These are phyloP conservation scores for Rhinoptilus africanus DNA, from an alignment of 2,113 vertebrate species.

Conservation along the genomic window DNA sequence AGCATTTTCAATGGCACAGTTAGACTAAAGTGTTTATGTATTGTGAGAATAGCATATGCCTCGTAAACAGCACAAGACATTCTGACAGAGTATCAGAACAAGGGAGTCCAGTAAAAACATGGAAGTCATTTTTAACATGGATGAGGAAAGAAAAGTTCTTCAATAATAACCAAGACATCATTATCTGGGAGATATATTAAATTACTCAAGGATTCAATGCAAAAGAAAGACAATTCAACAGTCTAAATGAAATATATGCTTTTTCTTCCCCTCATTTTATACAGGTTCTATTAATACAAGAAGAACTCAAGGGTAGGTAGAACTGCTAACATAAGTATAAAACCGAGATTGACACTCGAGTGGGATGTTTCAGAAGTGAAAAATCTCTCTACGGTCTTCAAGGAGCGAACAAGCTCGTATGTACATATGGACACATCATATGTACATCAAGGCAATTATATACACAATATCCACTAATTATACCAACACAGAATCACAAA, in stretches of 20 bases:
- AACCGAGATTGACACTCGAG: slow-evolving; percentile 1
- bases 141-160: background rate
- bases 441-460: background rate
- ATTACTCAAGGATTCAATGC: background rate
- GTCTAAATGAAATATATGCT: background rate
- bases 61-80: background rate
- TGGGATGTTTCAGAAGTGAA: slow-evolving; percentile 33
- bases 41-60: background rate
- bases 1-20: background rate
- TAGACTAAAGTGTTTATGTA: background rate
- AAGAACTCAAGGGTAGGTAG: background rate
- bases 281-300: background rate
- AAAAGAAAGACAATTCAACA: background rate
- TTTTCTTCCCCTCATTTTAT: background rate
- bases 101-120: background rate
- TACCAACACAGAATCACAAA: background rate
- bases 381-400: slow-evolving; percentile 7
- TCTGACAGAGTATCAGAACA: background rate
- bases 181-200: background rate
- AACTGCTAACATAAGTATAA: background rate
- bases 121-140: background rate
- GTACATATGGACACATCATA: background rate
- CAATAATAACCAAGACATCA: background rate
- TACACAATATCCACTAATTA: background rate
- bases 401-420: slow-evolving; percentile 3